phyloP scores from a whole-genome alignment of 1,140 invertebrate species.

The Bombus huntii region DNA sequence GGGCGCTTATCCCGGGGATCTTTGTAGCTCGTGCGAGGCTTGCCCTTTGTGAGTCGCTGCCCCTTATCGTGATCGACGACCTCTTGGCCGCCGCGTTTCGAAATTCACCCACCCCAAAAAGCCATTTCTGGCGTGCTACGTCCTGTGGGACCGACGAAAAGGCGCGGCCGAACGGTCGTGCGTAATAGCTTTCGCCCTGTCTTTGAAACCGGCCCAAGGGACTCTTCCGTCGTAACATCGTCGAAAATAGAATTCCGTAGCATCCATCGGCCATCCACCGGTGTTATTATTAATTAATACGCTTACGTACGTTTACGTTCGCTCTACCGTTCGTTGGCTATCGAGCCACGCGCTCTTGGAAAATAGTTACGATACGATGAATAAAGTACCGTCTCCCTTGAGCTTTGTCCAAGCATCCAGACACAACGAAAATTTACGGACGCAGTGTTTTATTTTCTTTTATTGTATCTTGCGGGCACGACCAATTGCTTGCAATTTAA shows the following conservation, averaged over 20 bases:
- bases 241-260: conserved; percentile 33
- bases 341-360: neutral
- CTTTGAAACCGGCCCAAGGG: conserved; percentile 44
- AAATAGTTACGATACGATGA: neutral
- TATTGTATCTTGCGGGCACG: neutral
- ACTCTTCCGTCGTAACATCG: conserved; percentile 10
- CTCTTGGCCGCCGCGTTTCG: conserved; percentile 59
- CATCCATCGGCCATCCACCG: neutral
- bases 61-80: conserved; percentile 72
- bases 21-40: conserved; percentile 60
- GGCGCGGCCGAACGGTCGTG: conserved; percentile 50
- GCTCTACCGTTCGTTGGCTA: neutral
- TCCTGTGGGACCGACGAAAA: conserved; percentile 54
- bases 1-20: conserved; percentile 67
- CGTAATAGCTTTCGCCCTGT: conserved; percentile 43
- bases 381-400: neutral
- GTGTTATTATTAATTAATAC: conserved; percentile 14
- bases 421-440: neutral
- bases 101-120: conserved; percentile 56
- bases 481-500: neutral
- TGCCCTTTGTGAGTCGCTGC: conserved; percentile 61
- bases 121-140: conserved; percentile 49
- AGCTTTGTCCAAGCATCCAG: neutral
- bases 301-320: neutral
- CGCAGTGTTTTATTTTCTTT: neutral